phyloP scores from a whole-genome alignment of 2,113 vertebrate species.

The Colistium nudipinnis region DNA sequence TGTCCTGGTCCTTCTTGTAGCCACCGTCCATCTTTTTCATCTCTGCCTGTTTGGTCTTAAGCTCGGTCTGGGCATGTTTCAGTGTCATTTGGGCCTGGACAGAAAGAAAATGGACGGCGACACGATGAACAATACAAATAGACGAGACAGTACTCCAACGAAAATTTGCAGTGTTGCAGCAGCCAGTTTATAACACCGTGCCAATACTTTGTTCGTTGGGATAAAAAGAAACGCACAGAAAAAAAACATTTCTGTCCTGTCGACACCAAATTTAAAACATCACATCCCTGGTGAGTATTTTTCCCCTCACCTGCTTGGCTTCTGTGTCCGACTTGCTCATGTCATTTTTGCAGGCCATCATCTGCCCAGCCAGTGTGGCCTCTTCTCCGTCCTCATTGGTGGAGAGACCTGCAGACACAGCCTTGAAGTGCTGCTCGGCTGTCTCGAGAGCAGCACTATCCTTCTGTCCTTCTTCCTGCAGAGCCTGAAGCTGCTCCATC shows the following conservation, averaged over 20 bases:
- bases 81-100: constrained; percentile 92
- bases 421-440: constrained; percentile 91
- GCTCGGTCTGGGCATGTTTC: constrained; percentile 88
- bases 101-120: constrained; percentile 9
- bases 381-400: constrained; percentile 89
- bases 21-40: constrained; percentile 90
- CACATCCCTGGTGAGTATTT: no score
- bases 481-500: constrained; percentile 73
- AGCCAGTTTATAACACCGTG: no score
- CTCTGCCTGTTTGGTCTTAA: constrained; percentile 90
- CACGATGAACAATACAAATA: neutral
- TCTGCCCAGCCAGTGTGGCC: constrained; percentile 89
- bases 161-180: neutral
- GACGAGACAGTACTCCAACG: neutral
- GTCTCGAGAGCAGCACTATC: constrained; percentile 80
- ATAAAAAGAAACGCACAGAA: no score
- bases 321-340: constrained; percentile 93
- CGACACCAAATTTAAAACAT: no score
- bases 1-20: constrained; percentile 88
- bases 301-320: constrained; percentile 88
- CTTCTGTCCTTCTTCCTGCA: constrained; percentile 84
- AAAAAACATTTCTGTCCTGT: no score
- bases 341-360: constrained; percentile 95
- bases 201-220: no score
- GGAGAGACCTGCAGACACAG: constrained; percentile 91